Conservation (phyloP, 2,888 invertebrate genomes). For the Lycocerus yunnanus region DNA sequence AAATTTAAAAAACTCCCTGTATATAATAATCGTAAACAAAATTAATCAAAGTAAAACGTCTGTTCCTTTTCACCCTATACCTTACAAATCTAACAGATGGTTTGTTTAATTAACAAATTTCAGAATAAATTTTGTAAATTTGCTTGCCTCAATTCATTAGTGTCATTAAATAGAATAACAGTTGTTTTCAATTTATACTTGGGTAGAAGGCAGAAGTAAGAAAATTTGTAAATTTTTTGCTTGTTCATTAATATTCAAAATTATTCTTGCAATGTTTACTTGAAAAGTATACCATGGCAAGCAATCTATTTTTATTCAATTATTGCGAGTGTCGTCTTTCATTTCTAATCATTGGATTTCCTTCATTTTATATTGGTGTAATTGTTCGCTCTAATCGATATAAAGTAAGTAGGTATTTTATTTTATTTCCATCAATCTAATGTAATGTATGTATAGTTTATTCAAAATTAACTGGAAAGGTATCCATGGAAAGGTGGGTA, state of each 20-base stretch:
- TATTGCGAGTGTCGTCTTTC: neutral
- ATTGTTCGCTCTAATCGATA: too few relatives aligned
- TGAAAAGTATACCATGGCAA: neutral
- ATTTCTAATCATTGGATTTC: neutral
- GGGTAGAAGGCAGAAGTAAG: neutral
- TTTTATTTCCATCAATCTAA: too few relatives aligned
- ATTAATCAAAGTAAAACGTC: neutral
- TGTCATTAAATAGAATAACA: neutral
- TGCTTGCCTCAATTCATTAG: neutral
- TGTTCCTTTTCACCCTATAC: neutral
- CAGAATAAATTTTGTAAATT: neutral
- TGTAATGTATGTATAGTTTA: too few relatives aligned
- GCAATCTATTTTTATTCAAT: neutral
- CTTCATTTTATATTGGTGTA: neutral
- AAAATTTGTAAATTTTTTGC: neutral
- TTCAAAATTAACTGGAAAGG: too few relatives aligned
- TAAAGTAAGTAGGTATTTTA: too few relatives aligned
- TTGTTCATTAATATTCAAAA: neutral
- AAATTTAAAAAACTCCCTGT: too few relatives aligned
- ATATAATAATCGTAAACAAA: neutral
- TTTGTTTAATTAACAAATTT: neutral
- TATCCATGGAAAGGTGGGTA: too few relatives aligned
- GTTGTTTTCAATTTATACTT: neutral
- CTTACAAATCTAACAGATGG: neutral
- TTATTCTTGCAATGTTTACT: neutral